These are phyloP conservation scores for Pluvianellus socialis DNA, from an alignment of 2,113 vertebrate genomes.

Conservation along the genomic window DNA sequence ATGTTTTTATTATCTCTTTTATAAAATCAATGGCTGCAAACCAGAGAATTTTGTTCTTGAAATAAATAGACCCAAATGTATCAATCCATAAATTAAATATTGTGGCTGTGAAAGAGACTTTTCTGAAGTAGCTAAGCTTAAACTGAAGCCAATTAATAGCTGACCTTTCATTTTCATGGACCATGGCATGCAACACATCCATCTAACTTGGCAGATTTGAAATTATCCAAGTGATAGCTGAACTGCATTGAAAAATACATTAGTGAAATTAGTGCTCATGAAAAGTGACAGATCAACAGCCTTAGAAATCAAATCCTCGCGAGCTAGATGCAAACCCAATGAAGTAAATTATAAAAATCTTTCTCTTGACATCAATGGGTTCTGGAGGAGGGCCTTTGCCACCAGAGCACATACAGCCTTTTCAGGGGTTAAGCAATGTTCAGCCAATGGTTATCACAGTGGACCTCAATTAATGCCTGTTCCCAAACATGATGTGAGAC, in stretches of 20 bases:
- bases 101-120: slow-evolving; percentile 28
- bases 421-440: not conserved
- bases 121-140: slow-evolving; percentile 9
- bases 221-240: slow-evolving; percentile 6
- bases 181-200: not conserved
- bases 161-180: slow-evolving; percentile 64
- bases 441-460: not conserved
- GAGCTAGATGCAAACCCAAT: not conserved
- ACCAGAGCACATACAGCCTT: rapidly evolving
- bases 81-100: slow-evolving; percentile 40
- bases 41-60: slow-evolving; percentile 28
- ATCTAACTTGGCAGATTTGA: slow-evolving; percentile 46
- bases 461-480: not conserved
- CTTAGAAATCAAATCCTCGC: not conserved
- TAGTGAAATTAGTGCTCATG: slow-evolving; percentile 4
- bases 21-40: slow-evolving; percentile 65
- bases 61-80: slow-evolving; percentile 30
- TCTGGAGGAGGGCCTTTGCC: not conserved
- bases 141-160: slow-evolving; percentile 42
- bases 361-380: not conserved
- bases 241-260: not conserved
- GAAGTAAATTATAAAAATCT: not conserved
- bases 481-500: not conserved
- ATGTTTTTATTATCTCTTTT: slow-evolving; percentile 73
- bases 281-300: slow-evolving; percentile 5